phyloP scores from a whole-genome alignment of 2,888 invertebrate species.

The Girardia tigrina region DNA sequence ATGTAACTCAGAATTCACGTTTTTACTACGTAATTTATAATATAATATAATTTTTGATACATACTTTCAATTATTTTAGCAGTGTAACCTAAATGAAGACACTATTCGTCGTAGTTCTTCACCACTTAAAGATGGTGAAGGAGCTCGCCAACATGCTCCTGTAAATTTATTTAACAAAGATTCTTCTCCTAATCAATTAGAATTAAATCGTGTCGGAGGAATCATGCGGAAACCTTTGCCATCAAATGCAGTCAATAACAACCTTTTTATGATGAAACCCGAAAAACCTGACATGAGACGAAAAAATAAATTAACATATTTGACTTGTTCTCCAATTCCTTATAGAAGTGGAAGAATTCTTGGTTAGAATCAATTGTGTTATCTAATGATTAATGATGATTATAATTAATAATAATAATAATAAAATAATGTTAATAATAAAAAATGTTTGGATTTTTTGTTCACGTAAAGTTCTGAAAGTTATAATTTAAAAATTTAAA shows the following conservation, averaged over 20 bases:
- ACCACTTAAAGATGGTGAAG: not conserved
- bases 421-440: no score
- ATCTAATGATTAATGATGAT: no score
- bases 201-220: slow-evolving; percentile 3
- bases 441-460: no score
- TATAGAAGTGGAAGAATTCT: not conserved
- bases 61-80: no score
- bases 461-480: no score
- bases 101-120: not conserved
- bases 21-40: not conserved
- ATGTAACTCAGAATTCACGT: slow-evolving; percentile 3
- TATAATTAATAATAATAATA: no score
- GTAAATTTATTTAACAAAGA: not conserved
- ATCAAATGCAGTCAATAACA: not conserved
- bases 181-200: not conserved
- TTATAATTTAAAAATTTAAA: no score
- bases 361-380: no score
- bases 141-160: not conserved
- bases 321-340: not conserved
- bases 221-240: not conserved
- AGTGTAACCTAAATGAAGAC: no score
- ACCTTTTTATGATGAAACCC: not conserved
- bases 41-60: no score
- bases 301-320: slow-evolving; percentile 9
- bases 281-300: not conserved